Base-by-base conservation (phyloP, 1,140 invertebrate genomes). In the Palaemon carinicauda region DNA sequence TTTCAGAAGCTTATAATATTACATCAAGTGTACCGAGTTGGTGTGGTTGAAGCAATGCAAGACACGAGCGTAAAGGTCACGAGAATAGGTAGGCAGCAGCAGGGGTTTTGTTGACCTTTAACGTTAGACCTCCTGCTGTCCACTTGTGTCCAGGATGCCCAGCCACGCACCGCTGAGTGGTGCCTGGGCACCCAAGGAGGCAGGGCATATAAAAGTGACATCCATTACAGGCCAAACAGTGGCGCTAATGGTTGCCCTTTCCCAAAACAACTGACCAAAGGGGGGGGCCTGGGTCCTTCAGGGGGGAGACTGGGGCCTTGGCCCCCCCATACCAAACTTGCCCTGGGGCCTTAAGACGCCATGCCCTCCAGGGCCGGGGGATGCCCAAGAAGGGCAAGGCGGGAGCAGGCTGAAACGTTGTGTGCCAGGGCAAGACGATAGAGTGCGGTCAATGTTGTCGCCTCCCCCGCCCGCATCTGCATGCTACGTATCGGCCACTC, bases 271-370 rank as follows among this genome's bases (percentile, higher is more conserved):
- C 69, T 80, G 50, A 78, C 84, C 84, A 87, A 54, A n/a, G n/a
- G 80, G 79, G 69, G 85, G 77, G 85, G 79, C 85, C 85, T 53
- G 85, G 85, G 85, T 82, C 85, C 79, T 87, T 75, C 85, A 87
- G 85, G 85, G 85, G 85, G 85, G 85, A 87, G 85, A 87, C 85
- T 87, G 85, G 85, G 85, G 77, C 85, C 85, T 52, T 75, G 85
- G 85, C 54, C 85, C 79, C 85, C 79, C 85, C 85, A 82, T 75
- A 65, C 79, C 79, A 87, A 79, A 75, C 33, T 71, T 82, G 85
- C 79, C 85, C 79, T 33, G 85, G 78, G 79, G 79, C 73, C 77
- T 71, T 41, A 69, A 29, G 53, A 27, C 78, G 77, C 84, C 84
- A 86, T 86, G 84, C 84, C 84, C 84, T 77, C 84, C 83, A 80